phyloP scores from a whole-genome alignment of 2,797 vertebrate species.

The Mionectes olivaceus region DNA sequence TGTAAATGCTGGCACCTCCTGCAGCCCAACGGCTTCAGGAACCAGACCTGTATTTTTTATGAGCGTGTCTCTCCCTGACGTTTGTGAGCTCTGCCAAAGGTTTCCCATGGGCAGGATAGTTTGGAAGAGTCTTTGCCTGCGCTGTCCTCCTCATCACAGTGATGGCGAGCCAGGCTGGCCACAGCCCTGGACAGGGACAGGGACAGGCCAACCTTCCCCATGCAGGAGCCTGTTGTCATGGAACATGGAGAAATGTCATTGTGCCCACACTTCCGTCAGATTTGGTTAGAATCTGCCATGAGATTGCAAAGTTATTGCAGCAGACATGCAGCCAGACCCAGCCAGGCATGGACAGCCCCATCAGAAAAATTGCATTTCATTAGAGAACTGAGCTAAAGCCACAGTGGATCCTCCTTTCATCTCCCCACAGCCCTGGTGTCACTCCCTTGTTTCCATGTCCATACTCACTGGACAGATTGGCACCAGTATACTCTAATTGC shows the following conservation, averaged over 20 bases:
- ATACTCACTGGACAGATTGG: background rate
- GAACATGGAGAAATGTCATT: background rate
- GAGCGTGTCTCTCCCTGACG: rapidly evolving
- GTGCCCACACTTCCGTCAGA: constrained; percentile 42
- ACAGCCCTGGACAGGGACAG: background rate
- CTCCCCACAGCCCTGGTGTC: background rate
- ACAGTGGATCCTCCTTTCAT: background rate
- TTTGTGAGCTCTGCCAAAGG: background rate
- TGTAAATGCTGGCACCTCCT: rapidly evolving
- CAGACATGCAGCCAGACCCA: constrained; percentile 35
- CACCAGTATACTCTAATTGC: background rate
- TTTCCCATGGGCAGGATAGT: background rate
- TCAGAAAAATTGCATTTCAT: constrained; percentile 11
- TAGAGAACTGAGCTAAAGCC: background rate
- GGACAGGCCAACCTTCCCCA: background rate
- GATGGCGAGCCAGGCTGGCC: background rate
- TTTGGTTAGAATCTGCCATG: constrained; percentile 20
- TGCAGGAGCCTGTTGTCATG: background rate
- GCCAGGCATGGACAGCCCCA: background rate
- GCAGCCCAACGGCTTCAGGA: background rate
- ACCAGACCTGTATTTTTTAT: rapidly evolving
- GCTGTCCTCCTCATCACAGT: background rate
- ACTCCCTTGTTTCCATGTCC: background rate
- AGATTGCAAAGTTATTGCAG: constrained; percentile 49
- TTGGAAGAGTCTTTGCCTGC: background rate